Evolutionary conservation across 2,113 vertebrate species (phyloP).

Genomic region (Nyctibius bracteatus): DNA sequence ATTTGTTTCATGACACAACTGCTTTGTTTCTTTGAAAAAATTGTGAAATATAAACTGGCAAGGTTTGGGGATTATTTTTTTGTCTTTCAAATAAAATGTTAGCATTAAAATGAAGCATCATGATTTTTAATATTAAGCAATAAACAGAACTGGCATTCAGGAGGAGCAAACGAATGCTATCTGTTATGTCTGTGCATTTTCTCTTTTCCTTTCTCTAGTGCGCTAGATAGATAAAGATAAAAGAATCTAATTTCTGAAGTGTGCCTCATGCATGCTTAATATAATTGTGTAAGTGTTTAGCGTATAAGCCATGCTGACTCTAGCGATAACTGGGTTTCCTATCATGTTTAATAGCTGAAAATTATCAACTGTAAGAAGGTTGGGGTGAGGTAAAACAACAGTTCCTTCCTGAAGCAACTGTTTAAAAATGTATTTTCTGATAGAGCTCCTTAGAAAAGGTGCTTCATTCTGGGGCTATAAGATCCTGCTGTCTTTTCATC

Average conservation of each 20-base stretch:
- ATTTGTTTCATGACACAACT: slow-evolving; percentile 30
- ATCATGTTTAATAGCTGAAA: slow-evolving; percentile 34
- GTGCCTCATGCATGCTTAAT: slow-evolving; percentile 8
- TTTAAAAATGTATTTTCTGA: not conserved
- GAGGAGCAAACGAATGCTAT: slow-evolving; percentile 46
- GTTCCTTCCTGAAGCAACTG: slow-evolving; percentile 10
- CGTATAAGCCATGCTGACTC: not conserved
- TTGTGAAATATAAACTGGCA: slow-evolving; percentile 49
- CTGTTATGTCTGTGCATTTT: slow-evolving; percentile 52
- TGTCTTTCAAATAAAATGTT: slow-evolving; percentile 75
- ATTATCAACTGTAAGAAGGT: slow-evolving; percentile 1
- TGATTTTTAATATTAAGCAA: slow-evolving; percentile 51
- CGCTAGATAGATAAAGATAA: slow-evolving; percentile 18
- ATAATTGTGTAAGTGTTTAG: not conserved
- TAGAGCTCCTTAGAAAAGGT: not conserved
- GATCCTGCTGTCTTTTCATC: not conserved
- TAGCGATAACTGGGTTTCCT: slow-evolving; percentile 3
- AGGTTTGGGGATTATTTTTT: slow-evolving; percentile 45
- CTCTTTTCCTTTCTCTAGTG: not conserved
- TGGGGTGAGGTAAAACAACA: not conserved
- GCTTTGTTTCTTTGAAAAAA: slow-evolving; percentile 38
- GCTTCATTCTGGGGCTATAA: not conserved
- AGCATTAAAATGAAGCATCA: slow-evolving; percentile 53
- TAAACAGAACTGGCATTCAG: slow-evolving; percentile 39
- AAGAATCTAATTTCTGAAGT: slow-evolving; percentile 21